phyloP scores from a whole-genome alignment of 2,888 invertebrate genomes.

The Odontomyia ornata region DNA sequence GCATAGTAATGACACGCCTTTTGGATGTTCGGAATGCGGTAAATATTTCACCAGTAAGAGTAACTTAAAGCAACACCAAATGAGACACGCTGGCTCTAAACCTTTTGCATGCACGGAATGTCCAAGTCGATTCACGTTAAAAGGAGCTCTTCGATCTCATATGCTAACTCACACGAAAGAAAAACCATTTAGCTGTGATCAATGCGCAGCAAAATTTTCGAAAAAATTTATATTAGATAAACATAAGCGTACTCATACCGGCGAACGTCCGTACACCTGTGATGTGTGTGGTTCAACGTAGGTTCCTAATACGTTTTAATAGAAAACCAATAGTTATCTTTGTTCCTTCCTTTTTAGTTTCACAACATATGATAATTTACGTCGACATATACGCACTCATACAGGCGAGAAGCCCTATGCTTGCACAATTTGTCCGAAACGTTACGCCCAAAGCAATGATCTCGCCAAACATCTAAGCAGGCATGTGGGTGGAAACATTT shows the following conservation, averaged over 20 bases:
- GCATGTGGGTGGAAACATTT: slow-evolving; percentile 68
- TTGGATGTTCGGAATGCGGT: slow-evolving; percentile 68
- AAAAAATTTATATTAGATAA: slow-evolving; percentile 70
- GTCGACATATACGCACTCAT: slow-evolving; percentile 68
- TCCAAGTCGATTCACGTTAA: slow-evolving; percentile 68
- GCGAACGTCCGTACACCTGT: slow-evolving; percentile 63
- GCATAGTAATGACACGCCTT: slow-evolving; percentile 68
- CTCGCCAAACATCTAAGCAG: slow-evolving; percentile 67
- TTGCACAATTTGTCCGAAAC: slow-evolving; percentile 67
- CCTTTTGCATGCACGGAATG: slow-evolving; percentile 68
- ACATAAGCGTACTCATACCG: slow-evolving; percentile 72
- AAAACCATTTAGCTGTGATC: slow-evolving; percentile 71
- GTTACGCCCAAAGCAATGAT: slow-evolving; percentile 69
- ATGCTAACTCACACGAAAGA: slow-evolving; percentile 66
- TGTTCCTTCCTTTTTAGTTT: slow-evolving; percentile 62
- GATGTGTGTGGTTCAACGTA: slow-evolving; percentile 66
- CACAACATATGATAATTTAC: slow-evolving; percentile 67
- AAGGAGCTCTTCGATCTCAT: slow-evolving; percentile 67
- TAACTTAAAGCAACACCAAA: slow-evolving; percentile 69
- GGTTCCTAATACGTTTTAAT: slow-evolving; percentile 50
- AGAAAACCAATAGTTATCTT: too few species aligned
- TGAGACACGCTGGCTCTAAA: slow-evolving; percentile 67
- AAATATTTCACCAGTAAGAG: slow-evolving; percentile 68
- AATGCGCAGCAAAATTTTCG: slow-evolving; percentile 70
- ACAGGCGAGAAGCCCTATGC: slow-evolving; percentile 66